Evolutionary conservation across 2,797 vertebrate genomes (phyloP).

Genomic region (Botia almorhae): DNA sequence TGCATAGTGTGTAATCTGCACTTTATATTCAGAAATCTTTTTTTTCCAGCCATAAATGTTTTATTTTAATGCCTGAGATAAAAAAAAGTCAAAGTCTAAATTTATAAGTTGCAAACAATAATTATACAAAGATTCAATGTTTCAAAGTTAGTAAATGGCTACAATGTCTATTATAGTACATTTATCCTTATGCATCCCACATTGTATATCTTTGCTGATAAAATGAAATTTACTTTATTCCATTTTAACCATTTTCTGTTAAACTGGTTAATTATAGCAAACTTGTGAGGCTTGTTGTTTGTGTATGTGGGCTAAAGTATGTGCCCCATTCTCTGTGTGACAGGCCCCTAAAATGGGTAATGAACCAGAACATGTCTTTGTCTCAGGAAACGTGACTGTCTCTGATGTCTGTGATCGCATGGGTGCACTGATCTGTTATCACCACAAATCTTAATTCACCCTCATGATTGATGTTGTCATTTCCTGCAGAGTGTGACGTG

Average conservation of each 20-base stretch:
- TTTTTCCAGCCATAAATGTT: no score
- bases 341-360: conserved; percentile 37
- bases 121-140: no score
- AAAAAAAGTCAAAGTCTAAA: no score
- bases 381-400: neutral
- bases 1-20: no score
- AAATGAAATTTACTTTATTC: neutral
- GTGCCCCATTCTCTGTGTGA: neutral
- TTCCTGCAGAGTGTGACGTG: conserved; percentile 21
- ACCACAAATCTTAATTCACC: conserved; percentile 41
- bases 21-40: no score
- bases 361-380: conserved; percentile 40
- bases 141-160: no score
- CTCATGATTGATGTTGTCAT: conserved; percentile 57
- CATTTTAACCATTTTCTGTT: neutral
- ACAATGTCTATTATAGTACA: no score
- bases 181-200: no score
- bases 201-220: no score
- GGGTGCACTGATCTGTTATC: neutral
- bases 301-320: neutral
- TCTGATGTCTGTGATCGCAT: neutral
- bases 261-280: neutral
- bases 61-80: no score
- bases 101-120: no score
- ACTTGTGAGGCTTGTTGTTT: conserved; percentile 2